Conservation (phyloP, 1,140 invertebrate species). For the Agrypnia vestita region DNA sequence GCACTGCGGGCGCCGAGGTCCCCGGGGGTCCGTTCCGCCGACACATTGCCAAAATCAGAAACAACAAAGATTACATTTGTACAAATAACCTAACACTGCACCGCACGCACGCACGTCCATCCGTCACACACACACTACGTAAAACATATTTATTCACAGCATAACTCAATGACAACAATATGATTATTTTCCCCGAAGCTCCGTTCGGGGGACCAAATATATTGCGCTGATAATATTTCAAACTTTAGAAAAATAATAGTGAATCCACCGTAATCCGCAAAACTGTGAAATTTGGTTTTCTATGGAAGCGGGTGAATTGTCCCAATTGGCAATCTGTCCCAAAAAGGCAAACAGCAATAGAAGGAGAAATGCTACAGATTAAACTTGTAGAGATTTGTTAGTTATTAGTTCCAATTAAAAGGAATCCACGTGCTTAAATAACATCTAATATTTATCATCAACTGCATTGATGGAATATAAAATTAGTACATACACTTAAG, state of each 20-base stretch:
- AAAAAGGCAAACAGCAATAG: slow-evolving; percentile 37
- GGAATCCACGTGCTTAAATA: slow-evolving; percentile 16
- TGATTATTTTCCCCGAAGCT: slow-evolving; percentile 12
- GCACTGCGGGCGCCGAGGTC: background rate
- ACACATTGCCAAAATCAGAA: slow-evolving; percentile 6
- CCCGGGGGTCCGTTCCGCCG: background rate
- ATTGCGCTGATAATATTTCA: background rate
- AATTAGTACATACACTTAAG: slow-evolving; percentile 18
- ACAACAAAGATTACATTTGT: slow-evolving; percentile 47
- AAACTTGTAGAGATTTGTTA: background rate
- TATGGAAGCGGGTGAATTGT: slow-evolving; percentile 21
- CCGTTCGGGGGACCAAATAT: background rate
- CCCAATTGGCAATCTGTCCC: too few relatives aligned
- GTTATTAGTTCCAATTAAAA: background rate
- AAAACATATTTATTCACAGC: slow-evolving; percentile 26
- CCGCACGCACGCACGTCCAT: slow-evolving; percentile 7
- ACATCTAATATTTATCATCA: slow-evolving; percentile 14
- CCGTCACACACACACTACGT: background rate
- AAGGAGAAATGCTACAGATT: slow-evolving; percentile 28
- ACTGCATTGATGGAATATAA: slow-evolving; percentile 11
- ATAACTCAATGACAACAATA: slow-evolving; percentile 1
- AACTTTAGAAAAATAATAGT: too few relatives aligned
- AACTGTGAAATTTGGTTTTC: slow-evolving; percentile 1
- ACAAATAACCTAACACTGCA: slow-evolving; percentile 35
- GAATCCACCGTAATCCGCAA: too few relatives aligned